phyloP scores from a whole-genome alignment of 2,888 invertebrate genomes.

The Rhagophthalmus giganteus region DNA sequence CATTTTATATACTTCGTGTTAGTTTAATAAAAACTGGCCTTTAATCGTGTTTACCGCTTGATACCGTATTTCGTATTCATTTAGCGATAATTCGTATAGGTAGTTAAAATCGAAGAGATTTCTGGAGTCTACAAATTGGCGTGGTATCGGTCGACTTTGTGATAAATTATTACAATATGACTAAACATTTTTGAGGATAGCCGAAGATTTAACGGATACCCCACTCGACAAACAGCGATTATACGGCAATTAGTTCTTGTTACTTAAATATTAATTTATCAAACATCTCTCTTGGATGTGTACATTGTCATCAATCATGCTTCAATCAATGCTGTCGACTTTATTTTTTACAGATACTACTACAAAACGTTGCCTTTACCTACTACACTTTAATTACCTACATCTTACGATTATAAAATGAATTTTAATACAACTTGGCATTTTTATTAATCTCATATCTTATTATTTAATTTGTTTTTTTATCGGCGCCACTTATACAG shows the following conservation, averaged over 20 bases:
- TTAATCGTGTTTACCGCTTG: slow-evolving; percentile 11
- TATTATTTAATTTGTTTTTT: too few relatives aligned
- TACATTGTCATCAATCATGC: slow-evolving; percentile 16
- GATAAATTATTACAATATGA: slow-evolving; percentile 35
- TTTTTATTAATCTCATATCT: too few relatives aligned
- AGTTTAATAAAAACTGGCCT: slow-evolving; percentile 8
- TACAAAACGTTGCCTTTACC: neutral
- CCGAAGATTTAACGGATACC: slow-evolving; percentile 24
- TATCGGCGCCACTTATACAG: too few relatives aligned
- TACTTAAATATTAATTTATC: slow-evolving; percentile 38
- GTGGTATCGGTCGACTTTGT: slow-evolving; percentile 7
- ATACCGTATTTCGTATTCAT: neutral
- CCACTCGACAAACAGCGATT: slow-evolving; percentile 34
- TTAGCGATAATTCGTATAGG: too few relatives aligned
- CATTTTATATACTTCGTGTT: slow-evolving; percentile 13
- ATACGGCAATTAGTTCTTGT: slow-evolving; percentile 38
- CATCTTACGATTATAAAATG: too few relatives aligned
- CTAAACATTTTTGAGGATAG: slow-evolving; percentile 32
- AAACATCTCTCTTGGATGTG: slow-evolving; percentile 14
- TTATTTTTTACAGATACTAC: too few relatives aligned
- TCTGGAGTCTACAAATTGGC: too few relatives aligned
- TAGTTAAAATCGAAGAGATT: too few relatives aligned
- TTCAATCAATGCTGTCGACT: slow-evolving; percentile 2
- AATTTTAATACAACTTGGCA: too few relatives aligned
- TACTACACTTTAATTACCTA: too few relatives aligned